These are phyloP conservation scores for Microctonus hyperodae DNA, from an alignment of 2,888 invertebrate species.

Conservation along the genomic window DNA sequence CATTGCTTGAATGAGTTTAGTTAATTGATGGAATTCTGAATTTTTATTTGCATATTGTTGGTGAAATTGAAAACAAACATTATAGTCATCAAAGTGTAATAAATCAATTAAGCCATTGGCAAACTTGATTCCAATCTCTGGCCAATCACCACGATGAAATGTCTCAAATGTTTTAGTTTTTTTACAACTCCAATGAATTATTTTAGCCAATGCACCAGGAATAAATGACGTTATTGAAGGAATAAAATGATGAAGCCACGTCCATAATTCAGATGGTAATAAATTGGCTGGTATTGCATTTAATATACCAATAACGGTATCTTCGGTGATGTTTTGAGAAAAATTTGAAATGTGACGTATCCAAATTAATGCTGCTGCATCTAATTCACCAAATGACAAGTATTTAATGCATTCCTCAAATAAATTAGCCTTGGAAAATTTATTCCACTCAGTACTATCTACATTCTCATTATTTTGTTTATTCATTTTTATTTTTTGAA, in stretches of 20 bases:
- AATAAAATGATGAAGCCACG: conserved; percentile 57
- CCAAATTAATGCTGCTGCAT: conserved; percentile 58
- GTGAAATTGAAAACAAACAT: conserved; percentile 41
- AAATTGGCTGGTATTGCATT: conserved; percentile 46
- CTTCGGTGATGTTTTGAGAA: conserved; percentile 42
- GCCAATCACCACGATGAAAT: conserved; percentile 46
- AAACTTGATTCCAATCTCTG: conserved; percentile 56
- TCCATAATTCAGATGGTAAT: conserved; percentile 43
- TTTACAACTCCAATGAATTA: conserved; percentile 52
- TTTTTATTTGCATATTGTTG: conserved; percentile 46
- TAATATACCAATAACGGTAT: conserved; percentile 46
- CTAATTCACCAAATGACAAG: conserved; percentile 56
- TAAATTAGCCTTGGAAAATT: conserved; percentile 61
- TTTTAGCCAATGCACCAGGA: conserved; percentile 48
- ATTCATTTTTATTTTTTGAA: conserved; percentile 43
- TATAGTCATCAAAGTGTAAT: conserved; percentile 47
- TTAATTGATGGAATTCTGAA: conserved; percentile 49
- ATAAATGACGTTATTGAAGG: conserved; percentile 49
- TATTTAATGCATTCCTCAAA: conserved; percentile 58
- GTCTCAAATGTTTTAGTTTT: conserved; percentile 51
- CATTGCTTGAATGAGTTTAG: conserved; percentile 48
- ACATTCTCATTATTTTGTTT: conserved; percentile 38
- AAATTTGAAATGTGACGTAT: conserved; percentile 54
- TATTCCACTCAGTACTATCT: conserved; percentile 59
- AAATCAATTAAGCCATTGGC: conserved; percentile 55